Base-by-base conservation (phyloP, 2,888 invertebrate species). In the Rutpela maculata region DNA sequence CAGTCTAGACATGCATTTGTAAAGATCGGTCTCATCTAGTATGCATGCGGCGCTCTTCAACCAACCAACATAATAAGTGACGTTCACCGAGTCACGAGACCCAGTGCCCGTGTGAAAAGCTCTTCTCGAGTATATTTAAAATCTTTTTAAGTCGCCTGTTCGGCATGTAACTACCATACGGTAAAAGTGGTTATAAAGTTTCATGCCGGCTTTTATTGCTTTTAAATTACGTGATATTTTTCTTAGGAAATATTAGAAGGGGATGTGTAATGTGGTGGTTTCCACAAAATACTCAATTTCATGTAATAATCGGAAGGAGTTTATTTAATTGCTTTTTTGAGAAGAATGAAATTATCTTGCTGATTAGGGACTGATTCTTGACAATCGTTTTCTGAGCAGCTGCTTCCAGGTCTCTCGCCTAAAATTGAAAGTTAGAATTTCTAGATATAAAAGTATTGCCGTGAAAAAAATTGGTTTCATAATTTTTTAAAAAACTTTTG, bases 1-100 rank as follows among this genome's bases (percentile, higher is more conserved):
- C n/a, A 74, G 73, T 66, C 65, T 55, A 66, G 73, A 74, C 73
- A 74, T 65, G 66, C 55, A 74, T 74, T 65, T 50, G 17, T 18
- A 74, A 59, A 57, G 66, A 65, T 57, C 26, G n/a, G n/a, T 11
- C 74, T 67, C 74, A 74, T 74, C 60, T 67, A 43, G 67, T 74
- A 74, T 74, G 74, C 74, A 67, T 35, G n/a, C 12, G 26, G 38
- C 67, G 74, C 19, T 12, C 26, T 15, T 67, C 17, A 22, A 35
- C 67, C 38, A 59, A 67, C 74, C 59, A 57, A 74, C 66, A 74
- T 74, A 57, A 73, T 60, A 67, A 56, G 55, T 56, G 65, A 65
- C 50, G 65, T 62, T 72, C 63, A 65, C 65, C 68, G 18, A 56
- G 38, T 55, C 73, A 73, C 65, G 73, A 65, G 73, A 65, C 12